Evolutionary conservation across 2,113 vertebrate species (phyloP), one percentile per base, ranked within the genome.

Genomic region (Ascaphus truei): DNA sequence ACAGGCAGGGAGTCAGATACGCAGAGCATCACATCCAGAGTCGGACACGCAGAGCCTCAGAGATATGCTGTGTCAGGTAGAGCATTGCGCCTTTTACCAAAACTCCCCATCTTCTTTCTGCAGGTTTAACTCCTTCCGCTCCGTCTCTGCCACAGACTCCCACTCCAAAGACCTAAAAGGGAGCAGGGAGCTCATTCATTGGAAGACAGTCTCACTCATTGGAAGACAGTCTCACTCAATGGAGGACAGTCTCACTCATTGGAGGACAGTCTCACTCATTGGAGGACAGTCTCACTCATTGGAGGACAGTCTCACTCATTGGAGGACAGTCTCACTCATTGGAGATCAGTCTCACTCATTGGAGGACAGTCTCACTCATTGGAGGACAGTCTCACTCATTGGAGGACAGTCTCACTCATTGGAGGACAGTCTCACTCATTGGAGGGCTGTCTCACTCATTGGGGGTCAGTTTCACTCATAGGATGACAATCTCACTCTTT

Each of bases 61-160:
- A 12, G 23, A 1, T 15, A 1, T n/a, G n/a, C n/a, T n/a, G 18
- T n/a, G 13, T 41, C 4, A 41, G 18, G 23, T n/a, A n/a, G n/a
- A n/a, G n/a, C n/a, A n/a, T n/a, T n/a, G n/a, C n/a, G n/a, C n/a
- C 2, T 58, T 48, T 4, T 79, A 92, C 91, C 91, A 92, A 77
- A 92, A 92, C 67, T 92, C 91, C 68, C 91, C 91, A 36, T 92
- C 91, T 48, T 92, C 89, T 36, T 27, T 75, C 6, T 59, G 68
- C 22, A 92, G 74, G 7, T 85, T 52, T 10, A 92, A 73, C 30
- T 79, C 74, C n/a, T 78, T 56, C 53, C 82, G 88, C 48, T 91
- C 88, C 3, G 69, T 63, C 7, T 60, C 64, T 48, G 83, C 81
- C 60, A 90, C 72, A 1, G 37, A 27, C 1, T 77, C 72, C 91